Percentiles rank a stretch among this genome's conserved stretches.
phyloP scores from a whole-genome alignment of 2,113 vertebrate genomes.

The Turnix velox region DNA sequence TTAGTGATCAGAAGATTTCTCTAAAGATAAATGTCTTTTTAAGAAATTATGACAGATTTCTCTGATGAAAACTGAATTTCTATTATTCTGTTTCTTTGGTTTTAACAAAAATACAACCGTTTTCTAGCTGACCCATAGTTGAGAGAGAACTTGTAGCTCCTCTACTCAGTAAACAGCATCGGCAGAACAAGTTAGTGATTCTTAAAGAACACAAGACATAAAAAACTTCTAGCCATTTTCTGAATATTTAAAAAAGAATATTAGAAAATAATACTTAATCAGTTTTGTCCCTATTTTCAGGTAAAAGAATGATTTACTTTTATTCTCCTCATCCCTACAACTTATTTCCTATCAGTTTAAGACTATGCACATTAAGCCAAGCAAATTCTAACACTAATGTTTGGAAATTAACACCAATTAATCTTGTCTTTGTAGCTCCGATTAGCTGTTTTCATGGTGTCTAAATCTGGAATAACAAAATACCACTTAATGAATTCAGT shows the following conservation, averaged over 20 bases:
- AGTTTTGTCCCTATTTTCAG: background rate
- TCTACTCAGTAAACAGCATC: too few species aligned
- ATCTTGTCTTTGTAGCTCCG: conserved; percentile 22
- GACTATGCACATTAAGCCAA: background rate
- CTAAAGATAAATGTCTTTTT: too few species aligned
- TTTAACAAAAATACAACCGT: too few species aligned
- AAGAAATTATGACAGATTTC: too few species aligned
- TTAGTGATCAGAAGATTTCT: too few species aligned
- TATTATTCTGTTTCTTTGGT: too few species aligned
- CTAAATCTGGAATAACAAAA: background rate
- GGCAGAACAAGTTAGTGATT: background rate
- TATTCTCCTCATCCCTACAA: background rate
- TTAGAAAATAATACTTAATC: background rate
- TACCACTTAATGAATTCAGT: background rate
- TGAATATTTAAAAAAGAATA: background rate
- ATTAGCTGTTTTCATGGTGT: background rate
- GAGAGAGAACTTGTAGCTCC: too few species aligned
- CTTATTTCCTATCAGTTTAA: background rate
- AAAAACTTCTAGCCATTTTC: background rate
- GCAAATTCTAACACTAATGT: background rate
- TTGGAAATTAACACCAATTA: conserved; percentile 41
- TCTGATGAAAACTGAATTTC: too few species aligned
- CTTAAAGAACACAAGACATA: background rate
- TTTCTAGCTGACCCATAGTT: too few species aligned
- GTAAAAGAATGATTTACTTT: background rate